A percentile compares a stretch with the other conserved stretches of the same genome.
Conservation (phyloP, 2,888 invertebrate species). For the Sturmia bella region DNA sequence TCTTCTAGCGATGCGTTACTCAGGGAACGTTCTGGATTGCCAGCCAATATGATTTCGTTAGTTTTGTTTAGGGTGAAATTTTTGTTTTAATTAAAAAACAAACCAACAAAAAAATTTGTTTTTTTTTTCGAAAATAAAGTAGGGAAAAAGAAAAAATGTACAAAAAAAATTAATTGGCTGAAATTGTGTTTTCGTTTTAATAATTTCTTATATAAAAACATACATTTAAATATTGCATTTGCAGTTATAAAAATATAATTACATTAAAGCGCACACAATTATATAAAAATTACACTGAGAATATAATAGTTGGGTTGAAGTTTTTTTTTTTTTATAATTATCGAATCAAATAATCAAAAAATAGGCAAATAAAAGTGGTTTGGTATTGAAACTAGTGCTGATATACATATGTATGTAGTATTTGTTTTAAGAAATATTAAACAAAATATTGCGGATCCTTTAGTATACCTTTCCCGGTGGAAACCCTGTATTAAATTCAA, state of each 20-base stretch:
- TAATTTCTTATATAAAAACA: slow-evolving; percentile 18
- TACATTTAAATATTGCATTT: slow-evolving; percentile 50
- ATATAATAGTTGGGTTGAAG: slow-evolving; percentile 33
- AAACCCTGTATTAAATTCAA: no score
- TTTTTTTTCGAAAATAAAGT: slow-evolving; percentile 22
- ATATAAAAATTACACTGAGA: slow-evolving; percentile 67
- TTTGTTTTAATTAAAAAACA: slow-evolving; percentile 38
- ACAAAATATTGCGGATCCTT: no score
- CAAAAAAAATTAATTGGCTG: slow-evolving; percentile 20
- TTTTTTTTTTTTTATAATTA: slow-evolving; percentile 5
- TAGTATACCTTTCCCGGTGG: no score
- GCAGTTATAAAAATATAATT: slow-evolving; percentile 47
- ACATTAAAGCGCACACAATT: slow-evolving; percentile 56
- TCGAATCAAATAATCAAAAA: background rate
- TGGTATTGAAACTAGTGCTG: background rate
- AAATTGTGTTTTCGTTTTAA: background rate
- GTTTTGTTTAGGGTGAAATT: slow-evolving; percentile 11
- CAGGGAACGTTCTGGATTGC: slow-evolving; percentile 85
- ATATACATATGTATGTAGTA: background rate
- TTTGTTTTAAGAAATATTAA: no score
- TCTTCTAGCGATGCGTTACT: slow-evolving; percentile 95
- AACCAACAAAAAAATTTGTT: background rate
- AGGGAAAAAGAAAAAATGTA: slow-evolving; percentile 59
- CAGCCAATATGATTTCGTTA: slow-evolving; percentile 46
- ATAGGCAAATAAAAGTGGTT: background rate